Evolutionary conservation across 2,113 vertebrate species (phyloP), one percentile per base, ranked within the genome.

Genomic region (Passer domesticus): DNA sequence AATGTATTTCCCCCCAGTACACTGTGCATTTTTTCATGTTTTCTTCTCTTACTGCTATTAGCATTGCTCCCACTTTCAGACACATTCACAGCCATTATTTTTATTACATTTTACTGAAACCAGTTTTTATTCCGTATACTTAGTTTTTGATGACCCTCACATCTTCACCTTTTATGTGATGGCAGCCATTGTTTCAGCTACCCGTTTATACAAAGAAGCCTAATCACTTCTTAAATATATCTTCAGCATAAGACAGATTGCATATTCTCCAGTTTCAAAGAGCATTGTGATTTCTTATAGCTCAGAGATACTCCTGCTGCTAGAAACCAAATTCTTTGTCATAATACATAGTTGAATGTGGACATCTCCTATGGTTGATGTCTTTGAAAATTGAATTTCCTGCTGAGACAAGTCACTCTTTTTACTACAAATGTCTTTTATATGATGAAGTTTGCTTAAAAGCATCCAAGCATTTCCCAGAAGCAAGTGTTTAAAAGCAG

Each of bases 321-420:
- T 93, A 87, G 83, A 88, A 93, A 92, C 73, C 31, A 87, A 91
- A 89, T 75, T 83, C 74, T 89, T 95, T 92, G 86, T 90, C 91
- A 92, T 79, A 95, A 87, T 84, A 94, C 69, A 72, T 77, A 47
- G 60, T 21, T 78, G 58, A 94, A 87, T 91, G 62, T 89, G 94
- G 69, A 60, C 44, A 87, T 89, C 77, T 94, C 69, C 60, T 89
- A 64, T 81, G 55, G 80, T n/a, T 89, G 73, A 92, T 92, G 76
- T 81, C 83, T 87, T 89, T 89, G 89, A 81, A 91, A 96, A 92
- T 72, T 86, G 56, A 30, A 75, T 94, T 97, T 94, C 69, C 56
- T 70, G 49, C 77, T 93, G 86, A 63, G 79, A 75, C 15, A 89
- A 94, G 76, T 94, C 73, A 87, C 60, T 90, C 89, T 87, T 92